These are phyloP conservation scores for Heteropelma amictum DNA, from an alignment of 2,888 invertebrate species.

Conservation along the genomic window DNA sequence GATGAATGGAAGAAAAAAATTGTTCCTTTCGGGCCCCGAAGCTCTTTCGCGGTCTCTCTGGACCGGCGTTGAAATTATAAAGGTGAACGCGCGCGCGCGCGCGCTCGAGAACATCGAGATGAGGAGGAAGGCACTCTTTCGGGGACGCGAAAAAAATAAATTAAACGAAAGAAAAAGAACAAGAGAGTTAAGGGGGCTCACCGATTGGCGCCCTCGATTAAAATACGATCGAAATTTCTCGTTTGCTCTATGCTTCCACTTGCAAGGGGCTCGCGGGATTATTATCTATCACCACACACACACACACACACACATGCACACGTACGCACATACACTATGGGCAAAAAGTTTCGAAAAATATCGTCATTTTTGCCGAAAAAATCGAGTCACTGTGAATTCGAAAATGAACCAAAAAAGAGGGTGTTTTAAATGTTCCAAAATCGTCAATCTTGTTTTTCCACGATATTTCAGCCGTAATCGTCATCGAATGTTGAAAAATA, in stretches of 20 bases:
- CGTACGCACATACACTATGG: too few species aligned
- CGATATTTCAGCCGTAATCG: too few species aligned
- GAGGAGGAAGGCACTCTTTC: slow-evolving; percentile 12
- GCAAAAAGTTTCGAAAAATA: too few species aligned
- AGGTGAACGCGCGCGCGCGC: slow-evolving; percentile 50
- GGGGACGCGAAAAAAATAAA: slow-evolving; percentile 56
- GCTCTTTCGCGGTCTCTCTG: slow-evolving; percentile 34
- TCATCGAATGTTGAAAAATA: too few species aligned
- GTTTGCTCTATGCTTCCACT: slow-evolving; percentile 40
- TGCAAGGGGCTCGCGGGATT: slow-evolving; percentile 5
- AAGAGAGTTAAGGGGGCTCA: neutral
- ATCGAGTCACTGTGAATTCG: too few species aligned
- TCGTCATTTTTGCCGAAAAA: too few species aligned
- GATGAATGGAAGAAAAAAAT: too few species aligned
- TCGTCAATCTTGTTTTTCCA: too few species aligned
- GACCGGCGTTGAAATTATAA: slow-evolving; percentile 52
- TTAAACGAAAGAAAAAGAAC: too few species aligned
- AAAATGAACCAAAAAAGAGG: too few species aligned
- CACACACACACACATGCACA: neutral
- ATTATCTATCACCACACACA: neutral
- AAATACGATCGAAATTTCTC: slow-evolving; percentile 56
- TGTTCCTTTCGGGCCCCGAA: slow-evolving; percentile 34
- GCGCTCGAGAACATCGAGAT: slow-evolving; percentile 20
- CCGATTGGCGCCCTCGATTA: slow-evolving; percentile 58
- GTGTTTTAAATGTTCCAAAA: too few species aligned